Percentiles rank a stretch among this genome's conserved stretches.
phyloP scores from a whole-genome alignment of 2,113 vertebrate species.

The Australoheros scitulus region DNA sequence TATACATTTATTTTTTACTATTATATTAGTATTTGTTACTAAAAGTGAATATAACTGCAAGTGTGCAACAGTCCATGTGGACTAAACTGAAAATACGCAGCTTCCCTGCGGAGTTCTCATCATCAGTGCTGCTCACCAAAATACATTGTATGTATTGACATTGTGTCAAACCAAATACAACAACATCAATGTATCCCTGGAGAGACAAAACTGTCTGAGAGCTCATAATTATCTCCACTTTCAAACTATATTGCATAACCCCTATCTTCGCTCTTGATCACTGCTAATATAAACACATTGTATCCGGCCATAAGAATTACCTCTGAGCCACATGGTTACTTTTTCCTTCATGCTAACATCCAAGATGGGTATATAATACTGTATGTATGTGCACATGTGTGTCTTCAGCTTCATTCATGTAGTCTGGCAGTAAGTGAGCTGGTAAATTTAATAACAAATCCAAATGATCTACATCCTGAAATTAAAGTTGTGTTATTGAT shows the following conservation, averaged over 20 bases:
- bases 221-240: not conserved
- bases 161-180: not conserved
- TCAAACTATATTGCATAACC: not conserved
- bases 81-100: not conserved
- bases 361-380: not conserved
- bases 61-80: not conserved
- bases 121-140: not conserved
- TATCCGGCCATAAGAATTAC: not conserved
- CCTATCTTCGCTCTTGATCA: not conserved
- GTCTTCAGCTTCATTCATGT: not conserved
- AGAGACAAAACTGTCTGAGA: not conserved
- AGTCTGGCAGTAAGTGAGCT: not conserved
- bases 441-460: conserved; percentile 1
- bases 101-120: not conserved
- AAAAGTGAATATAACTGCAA: not conserved
- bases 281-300: not conserved
- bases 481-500: not conserved
- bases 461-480: not conserved
- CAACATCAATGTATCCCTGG: not conserved
- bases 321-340: not conserved
- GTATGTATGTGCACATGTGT: not conserved
- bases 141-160: not conserved
- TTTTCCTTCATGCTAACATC: not conserved
- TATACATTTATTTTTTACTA: not conserved
- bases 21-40: not conserved